These are phyloP conservation scores for Rhingia rostrata DNA, from an alignment of 2,888 invertebrate genomes.

Conservation along the genomic window DNA sequence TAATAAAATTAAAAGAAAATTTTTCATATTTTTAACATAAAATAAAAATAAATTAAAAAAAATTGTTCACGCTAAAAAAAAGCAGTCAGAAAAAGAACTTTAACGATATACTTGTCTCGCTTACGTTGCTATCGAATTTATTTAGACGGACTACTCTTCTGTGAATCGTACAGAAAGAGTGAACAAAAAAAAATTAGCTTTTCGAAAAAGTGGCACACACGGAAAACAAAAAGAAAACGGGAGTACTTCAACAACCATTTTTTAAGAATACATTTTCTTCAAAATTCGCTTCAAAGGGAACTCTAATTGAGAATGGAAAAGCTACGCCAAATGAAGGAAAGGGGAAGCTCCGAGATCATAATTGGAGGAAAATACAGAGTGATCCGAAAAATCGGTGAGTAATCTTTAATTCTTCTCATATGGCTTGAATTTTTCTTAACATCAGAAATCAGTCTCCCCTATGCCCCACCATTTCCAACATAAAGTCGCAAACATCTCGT, in stretches of 20 bases:
- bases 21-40: slow-evolving; percentile 21
- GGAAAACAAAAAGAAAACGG: slow-evolving; percentile 72
- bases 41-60: slow-evolving; percentile 4
- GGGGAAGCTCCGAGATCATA: slow-evolving; percentile 86
- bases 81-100: slow-evolving; percentile 55
- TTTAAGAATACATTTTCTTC: slow-evolving; percentile 53
- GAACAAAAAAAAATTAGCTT: slow-evolving; percentile 42
- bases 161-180: slow-evolving; percentile 60
- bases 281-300: slow-evolving; percentile 64
- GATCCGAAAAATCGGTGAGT: slow-evolving; percentile 94
- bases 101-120: slow-evolving; percentile 50
- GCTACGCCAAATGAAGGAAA: slow-evolving; percentile 80
- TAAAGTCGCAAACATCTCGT: not conserved
- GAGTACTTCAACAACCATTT: slow-evolving; percentile 53
- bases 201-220: slow-evolving; percentile 70
- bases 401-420: slow-evolving; percentile 30
- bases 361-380: slow-evolving; percentile 97
- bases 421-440: not conserved
- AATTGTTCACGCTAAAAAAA: slow-evolving; percentile 15
- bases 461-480: not conserved
- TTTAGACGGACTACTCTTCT: slow-evolving; percentile 54
- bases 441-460: too few relatives aligned
- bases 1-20: slow-evolving; percentile 35
- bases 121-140: slow-evolving; percentile 51
- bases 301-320: slow-evolving; percentile 79